Evolutionary conservation across 2,888 invertebrate species (phyloP).

Genomic region (Rotaria macrura): DNA sequence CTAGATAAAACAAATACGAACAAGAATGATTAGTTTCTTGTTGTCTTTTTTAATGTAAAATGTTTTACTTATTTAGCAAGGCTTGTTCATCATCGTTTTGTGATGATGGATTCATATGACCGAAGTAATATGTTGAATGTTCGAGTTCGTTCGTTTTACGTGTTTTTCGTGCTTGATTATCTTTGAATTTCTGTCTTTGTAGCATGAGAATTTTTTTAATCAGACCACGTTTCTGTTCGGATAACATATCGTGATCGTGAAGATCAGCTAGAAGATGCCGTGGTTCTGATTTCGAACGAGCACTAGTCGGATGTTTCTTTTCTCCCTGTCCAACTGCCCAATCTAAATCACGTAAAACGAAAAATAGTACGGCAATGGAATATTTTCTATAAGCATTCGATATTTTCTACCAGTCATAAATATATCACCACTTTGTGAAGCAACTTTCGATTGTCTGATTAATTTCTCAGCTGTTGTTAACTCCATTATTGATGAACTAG

Average conservation of each 20-base stretch:
- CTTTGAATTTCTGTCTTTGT: constrained; percentile 5
- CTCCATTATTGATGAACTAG: background rate
- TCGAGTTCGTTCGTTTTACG: background rate
- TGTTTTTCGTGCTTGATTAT: background rate
- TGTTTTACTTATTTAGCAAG: background rate
- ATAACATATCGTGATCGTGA: background rate
- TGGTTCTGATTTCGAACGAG: background rate
- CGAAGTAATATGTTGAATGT: background rate
- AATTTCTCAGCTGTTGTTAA: background rate
- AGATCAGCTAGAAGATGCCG: background rate
- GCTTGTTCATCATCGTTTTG: background rate
- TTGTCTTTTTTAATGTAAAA: background rate
- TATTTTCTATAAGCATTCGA: background rate
- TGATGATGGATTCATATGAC: background rate
- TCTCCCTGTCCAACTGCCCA: background rate
- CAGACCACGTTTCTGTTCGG: background rate
- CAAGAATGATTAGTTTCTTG: background rate
- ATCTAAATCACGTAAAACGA: background rate
- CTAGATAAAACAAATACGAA: background rate
- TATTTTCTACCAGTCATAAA: background rate
- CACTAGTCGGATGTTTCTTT: background rate
- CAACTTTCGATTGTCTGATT: background rate
- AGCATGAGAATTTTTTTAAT: background rate
- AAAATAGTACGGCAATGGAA: background rate
- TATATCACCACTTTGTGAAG: background rate